Percentiles rank a stretch among this genome's conserved stretches.
Evolutionary conservation across 1,140 invertebrate genomes (phyloP).

Genomic region (Drosophila pseudoobscura): DNA sequence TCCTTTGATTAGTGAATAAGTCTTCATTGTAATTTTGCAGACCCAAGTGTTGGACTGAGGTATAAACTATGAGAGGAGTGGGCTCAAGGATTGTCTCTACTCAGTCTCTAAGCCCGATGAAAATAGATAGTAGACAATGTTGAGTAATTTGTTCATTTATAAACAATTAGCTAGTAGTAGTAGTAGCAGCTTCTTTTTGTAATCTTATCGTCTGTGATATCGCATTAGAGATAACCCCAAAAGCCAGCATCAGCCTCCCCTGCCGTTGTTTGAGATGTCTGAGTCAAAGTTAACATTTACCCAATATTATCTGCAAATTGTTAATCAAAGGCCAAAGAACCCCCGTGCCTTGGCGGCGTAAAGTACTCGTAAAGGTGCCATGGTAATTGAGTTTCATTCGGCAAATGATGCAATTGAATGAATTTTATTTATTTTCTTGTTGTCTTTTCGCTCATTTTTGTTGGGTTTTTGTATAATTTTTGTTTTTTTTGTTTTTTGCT

Average conservation of each 20-base stretch:
- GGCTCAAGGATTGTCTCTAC: too few relatives aligned
- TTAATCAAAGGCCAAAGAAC: slow-evolving; percentile 52
- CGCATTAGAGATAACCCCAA: slow-evolving; percentile 9
- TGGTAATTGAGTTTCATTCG: slow-evolving; percentile 68
- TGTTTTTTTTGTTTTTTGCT: slow-evolving; percentile 35
- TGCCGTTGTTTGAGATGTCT: not conserved
- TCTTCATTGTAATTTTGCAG: too few relatives aligned
- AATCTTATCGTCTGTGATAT: slow-evolving; percentile 15
- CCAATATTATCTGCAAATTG: slow-evolving; percentile 5
- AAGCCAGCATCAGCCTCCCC: too few relatives aligned
- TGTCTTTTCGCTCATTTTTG: slow-evolving; percentile 5
- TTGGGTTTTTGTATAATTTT: slow-evolving; percentile 23
- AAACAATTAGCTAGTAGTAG: not conserved
- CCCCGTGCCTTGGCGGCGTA: slow-evolving; percentile 3
- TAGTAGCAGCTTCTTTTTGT: not conserved
- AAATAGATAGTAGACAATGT: not conserved
- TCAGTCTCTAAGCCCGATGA: too few relatives aligned
- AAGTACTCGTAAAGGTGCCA: slow-evolving; percentile 24
- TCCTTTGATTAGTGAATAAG: too few relatives aligned
- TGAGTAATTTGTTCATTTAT: slow-evolving; percentile 9
- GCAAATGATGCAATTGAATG: slow-evolving; percentile 75
- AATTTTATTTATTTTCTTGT: slow-evolving; percentile 58
- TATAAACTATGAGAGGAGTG: too few relatives aligned
- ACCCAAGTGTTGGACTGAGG: too few relatives aligned
- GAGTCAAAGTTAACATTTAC: slow-evolving; percentile 19